These are phyloP conservation scores for Boloria selene DNA, from an alignment of 2,888 invertebrate species.

Conservation along the genomic window DNA sequence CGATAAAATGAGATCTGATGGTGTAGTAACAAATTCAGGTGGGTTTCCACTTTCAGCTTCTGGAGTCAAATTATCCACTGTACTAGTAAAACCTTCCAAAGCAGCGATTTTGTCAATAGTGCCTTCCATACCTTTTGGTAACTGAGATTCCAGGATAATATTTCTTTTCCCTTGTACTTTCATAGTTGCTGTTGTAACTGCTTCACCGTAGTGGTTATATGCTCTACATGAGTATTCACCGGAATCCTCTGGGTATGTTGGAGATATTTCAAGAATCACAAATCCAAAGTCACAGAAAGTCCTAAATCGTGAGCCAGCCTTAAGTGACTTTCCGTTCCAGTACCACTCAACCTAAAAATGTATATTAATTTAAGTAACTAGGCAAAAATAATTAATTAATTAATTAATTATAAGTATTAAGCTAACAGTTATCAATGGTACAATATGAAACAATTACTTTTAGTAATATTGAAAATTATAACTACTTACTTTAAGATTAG, in stretches of 20 bases:
- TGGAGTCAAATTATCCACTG: slow-evolving; percentile 84
- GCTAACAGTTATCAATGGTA: neutral
- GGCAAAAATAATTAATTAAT: neutral
- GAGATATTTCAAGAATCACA: slow-evolving; percentile 97
- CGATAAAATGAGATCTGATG: slow-evolving; percentile 90
- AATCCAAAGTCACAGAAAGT: slow-evolving; percentile 99
- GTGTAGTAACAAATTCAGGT: slow-evolving; percentile 94
- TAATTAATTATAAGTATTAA: neutral
- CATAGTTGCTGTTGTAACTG: slow-evolving; percentile 94
- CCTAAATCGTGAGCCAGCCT: slow-evolving; percentile 95
- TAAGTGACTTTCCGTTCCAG: slow-evolving; percentile 94
- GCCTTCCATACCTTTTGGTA: slow-evolving; percentile 96
- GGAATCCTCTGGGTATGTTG: slow-evolving; percentile 97
- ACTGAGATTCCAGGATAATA: slow-evolving; percentile 94
- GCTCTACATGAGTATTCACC: slow-evolving; percentile 96
- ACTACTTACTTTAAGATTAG: slow-evolving; percentile 87
- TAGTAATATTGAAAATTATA: neutral
- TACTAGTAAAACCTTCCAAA: slow-evolving; percentile 91
- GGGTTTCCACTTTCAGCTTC: slow-evolving; percentile 93
- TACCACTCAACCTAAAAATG: slow-evolving; percentile 92
- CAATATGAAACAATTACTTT: neutral
- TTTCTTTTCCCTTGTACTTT: slow-evolving; percentile 95
- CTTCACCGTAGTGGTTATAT: slow-evolving; percentile 93
- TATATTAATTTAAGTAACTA: neutral
- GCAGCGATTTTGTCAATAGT: slow-evolving; percentile 96